Percentiles rank a stretch among this genome's conserved stretches.
These are phyloP conservation scores for Gadus chalcogrammus DNA, from an alignment of 2,113 vertebrate species.

Conservation along the genomic window DNA sequence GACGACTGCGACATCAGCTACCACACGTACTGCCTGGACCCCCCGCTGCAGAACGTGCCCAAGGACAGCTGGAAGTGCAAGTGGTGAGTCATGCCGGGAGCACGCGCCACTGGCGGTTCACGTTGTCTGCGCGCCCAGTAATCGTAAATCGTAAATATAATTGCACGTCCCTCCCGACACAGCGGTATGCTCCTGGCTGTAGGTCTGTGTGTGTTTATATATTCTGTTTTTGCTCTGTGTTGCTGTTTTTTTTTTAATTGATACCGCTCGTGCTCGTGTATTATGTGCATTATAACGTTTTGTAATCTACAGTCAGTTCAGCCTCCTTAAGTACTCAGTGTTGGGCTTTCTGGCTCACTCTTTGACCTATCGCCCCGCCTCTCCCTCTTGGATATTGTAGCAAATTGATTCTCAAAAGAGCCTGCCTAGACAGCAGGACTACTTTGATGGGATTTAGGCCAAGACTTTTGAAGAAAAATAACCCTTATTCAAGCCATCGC, in stretches of 20 bases:
- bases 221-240: no score
- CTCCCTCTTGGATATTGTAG: background rate
- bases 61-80: constrained; percentile 99
- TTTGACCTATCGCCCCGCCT: background rate
- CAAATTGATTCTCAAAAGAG: background rate
- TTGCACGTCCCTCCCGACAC: no score
- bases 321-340: no score
- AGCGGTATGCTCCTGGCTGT: no score
- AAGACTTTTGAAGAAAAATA: background rate
- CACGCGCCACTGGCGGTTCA: no score
- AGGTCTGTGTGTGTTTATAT: no score
- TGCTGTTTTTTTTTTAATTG: no score
- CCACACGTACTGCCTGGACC: constrained; percentile 96
- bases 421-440: background rate
- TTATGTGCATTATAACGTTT: no score
- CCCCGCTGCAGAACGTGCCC: constrained; percentile 93
- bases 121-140: no score
- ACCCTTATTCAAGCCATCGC: background rate
- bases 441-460: background rate
- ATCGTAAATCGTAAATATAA: no score
- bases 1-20: constrained; percentile 99
- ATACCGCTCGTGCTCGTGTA: no score
- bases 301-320: no score
- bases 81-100: constrained; percentile 73
- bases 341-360: background rate